phyloP scores from a whole-genome alignment of 2,113 vertebrate genomes.

The Gadus chalcogrammus region DNA sequence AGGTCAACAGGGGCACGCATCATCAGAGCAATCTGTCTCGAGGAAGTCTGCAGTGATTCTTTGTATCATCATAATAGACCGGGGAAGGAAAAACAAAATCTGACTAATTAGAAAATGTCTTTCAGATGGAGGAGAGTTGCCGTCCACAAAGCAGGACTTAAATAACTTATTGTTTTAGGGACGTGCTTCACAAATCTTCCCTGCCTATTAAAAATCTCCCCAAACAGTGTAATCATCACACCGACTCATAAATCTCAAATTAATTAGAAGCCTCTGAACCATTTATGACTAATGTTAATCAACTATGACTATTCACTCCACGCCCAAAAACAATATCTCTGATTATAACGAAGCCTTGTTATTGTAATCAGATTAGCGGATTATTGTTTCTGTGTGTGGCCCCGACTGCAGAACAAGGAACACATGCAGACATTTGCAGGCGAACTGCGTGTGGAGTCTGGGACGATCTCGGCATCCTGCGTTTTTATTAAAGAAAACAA shows the following conservation, averaged over 20 bases:
- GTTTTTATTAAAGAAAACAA: slow-evolving; percentile 73
- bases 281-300: too few relatives aligned
- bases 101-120: slow-evolving; percentile 63
- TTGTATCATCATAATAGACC: slow-evolving; percentile 76
- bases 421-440: slow-evolving; percentile 12
- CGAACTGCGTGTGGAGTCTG: slow-evolving; percentile 36
- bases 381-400: slow-evolving; percentile 56
- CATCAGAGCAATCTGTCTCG: slow-evolving; percentile 66
- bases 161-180: slow-evolving; percentile 59
- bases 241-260: too few relatives aligned
- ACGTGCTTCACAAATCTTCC: slow-evolving; percentile 46
- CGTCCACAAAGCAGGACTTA: slow-evolving; percentile 65
- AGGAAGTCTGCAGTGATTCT: slow-evolving; percentile 69
- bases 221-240: too few relatives aligned
- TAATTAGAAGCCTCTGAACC: too few relatives aligned
- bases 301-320: slow-evolving; percentile 15
- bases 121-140: slow-evolving; percentile 73
- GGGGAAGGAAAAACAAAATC: slow-evolving; percentile 71
- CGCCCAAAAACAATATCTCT: slow-evolving; percentile 42
- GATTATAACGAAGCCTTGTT: slow-evolving; percentile 45
- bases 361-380: slow-evolving; percentile 32
- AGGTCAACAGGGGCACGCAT: slow-evolving; percentile 74
- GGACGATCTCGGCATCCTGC: slow-evolving; percentile 53
- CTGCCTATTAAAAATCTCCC: neutral
- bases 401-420: slow-evolving; percentile 29